Conservation (phyloP, 1,140 invertebrate species). For the Lamellibrachia luymesi region DNA sequence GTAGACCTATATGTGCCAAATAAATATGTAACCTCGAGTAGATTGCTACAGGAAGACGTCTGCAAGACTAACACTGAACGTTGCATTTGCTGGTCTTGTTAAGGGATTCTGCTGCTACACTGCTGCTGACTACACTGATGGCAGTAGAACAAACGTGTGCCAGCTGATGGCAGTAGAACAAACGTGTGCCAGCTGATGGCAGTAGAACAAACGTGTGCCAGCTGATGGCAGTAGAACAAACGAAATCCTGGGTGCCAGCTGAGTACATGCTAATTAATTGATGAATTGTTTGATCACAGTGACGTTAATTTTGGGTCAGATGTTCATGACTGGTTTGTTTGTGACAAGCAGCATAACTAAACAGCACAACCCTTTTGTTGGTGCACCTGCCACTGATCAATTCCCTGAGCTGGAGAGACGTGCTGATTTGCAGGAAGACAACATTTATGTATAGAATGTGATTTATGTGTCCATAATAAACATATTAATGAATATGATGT, state of each 20-base stretch:
- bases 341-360: neutral
- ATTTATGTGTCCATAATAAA: conserved; percentile 4
- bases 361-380: neutral
- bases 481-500: neutral
- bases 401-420: neutral
- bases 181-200: no score
- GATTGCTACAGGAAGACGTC: neutral
- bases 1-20: neutral
- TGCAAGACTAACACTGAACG: neutral
- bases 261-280: neutral
- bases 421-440: neutral
- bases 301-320: neutral
- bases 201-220: no score
- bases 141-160: neutral
- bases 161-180: no score
- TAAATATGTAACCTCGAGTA: neutral
- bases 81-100: neutral
- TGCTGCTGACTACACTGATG: no score
- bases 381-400: neutral
- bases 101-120: no score
- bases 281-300: neutral
- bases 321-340: neutral
- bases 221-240: no score
- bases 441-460: conserved; percentile 2
- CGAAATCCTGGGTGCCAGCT: neutral